phyloP scores from a whole-genome alignment of 1,140 invertebrate genomes.

The Phymorhynchus buccinoides region DNA sequence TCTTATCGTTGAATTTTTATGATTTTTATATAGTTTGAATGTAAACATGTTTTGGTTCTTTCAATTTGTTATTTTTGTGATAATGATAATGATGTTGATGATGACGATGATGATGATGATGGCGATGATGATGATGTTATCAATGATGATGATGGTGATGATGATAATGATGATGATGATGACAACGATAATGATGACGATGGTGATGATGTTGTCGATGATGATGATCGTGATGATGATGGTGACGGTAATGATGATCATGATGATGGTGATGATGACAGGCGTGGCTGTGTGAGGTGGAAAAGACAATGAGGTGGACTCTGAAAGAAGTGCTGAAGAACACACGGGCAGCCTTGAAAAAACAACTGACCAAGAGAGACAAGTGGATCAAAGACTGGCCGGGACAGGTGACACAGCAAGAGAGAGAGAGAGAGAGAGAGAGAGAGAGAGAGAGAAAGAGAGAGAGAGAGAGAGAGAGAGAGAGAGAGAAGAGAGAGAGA shows the following conservation, averaged over 20 bases:
- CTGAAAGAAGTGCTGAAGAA: constrained; percentile 72
- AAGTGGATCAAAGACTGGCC: constrained; percentile 76
- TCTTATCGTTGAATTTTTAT: too few relatives aligned
- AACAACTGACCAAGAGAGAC: constrained; percentile 73
- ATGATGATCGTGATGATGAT: constrained; percentile 72
- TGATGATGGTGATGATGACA: constrained; percentile 46
- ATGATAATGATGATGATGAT: constrained; percentile 26
- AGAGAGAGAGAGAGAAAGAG: too few relatives aligned
- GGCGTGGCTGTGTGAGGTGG: constrained; percentile 82
- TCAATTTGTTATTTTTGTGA: too few relatives aligned
- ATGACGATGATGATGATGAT: constrained; percentile 11
- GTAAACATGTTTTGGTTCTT: too few relatives aligned
- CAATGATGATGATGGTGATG: constrained; percentile 11
- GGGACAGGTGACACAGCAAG: constrained; percentile 67
- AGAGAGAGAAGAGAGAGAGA: too few relatives aligned
- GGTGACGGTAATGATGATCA: constrained; percentile 37
- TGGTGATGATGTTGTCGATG: constrained; percentile 5
- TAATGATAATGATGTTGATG: background rate
- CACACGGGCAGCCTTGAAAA: constrained; percentile 70
- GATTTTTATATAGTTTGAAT: too few relatives aligned
- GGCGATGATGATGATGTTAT: constrained; percentile 19
- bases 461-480: too few relatives aligned
- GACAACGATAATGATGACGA: constrained; percentile 13
- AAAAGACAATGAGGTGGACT: constrained; percentile 74
- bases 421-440: too few relatives aligned